Evolutionary conservation across 2,113 vertebrate species (phyloP).

Genomic region (Pomatostomus ruficeps): DNA sequence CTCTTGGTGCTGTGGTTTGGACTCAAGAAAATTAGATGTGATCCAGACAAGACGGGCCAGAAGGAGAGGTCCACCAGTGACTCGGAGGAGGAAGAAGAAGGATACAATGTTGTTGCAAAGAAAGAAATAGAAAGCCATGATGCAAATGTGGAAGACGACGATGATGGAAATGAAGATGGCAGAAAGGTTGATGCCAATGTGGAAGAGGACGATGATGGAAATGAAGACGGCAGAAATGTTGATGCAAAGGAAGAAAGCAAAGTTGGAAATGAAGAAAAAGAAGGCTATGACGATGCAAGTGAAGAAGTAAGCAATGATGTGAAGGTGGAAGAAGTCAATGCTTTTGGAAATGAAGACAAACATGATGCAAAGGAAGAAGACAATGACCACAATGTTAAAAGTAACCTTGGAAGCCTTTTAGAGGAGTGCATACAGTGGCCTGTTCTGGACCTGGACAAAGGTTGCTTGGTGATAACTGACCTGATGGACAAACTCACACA

Average conservation of each 20-base stretch:
- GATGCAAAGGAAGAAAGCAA: background rate
- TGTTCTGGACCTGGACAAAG: background rate
- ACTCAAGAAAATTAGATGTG: background rate
- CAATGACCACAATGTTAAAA: background rate
- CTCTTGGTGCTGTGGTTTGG: background rate
- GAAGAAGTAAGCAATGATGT: background rate
- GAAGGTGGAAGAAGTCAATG: background rate
- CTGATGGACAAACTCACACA: background rate
- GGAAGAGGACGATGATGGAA: background rate
- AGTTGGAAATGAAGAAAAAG: background rate
- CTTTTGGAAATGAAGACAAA: background rate
- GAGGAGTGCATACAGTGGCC: background rate
- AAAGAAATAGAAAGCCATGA: background rate
- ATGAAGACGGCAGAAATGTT: too few relatives aligned
- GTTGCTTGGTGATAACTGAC: background rate
- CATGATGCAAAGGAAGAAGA: background rate
- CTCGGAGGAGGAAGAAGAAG: background rate
- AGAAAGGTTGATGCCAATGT: background rate
- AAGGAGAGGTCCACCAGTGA: background rate
- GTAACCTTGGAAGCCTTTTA: background rate
- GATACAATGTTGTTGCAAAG: background rate
- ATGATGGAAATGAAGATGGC: background rate
- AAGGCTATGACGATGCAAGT: background rate
- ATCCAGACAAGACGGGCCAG: background rate
- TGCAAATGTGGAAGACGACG: background rate